Percentiles rank a stretch among this genome's conserved stretches.
Evolutionary conservation across 2,113 vertebrate genomes (phyloP).

Genomic region (Carassius auratus): DNA sequence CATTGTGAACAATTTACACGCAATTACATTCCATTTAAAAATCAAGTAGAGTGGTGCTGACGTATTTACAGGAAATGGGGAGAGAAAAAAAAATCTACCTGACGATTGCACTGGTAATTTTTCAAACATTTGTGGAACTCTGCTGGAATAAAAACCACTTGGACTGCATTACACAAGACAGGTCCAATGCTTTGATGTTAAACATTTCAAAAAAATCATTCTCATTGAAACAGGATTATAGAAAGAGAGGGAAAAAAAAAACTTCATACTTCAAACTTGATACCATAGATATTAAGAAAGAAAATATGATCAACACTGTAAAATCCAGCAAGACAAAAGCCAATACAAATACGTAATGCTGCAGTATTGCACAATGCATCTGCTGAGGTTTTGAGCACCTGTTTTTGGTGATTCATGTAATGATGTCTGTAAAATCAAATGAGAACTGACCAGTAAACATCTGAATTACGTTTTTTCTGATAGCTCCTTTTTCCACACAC

Average conservation of each 20-base stretch:
- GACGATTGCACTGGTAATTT: constrained; percentile 74
- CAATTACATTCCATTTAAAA: constrained; percentile 95
- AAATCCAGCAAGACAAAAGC: constrained; percentile 93
- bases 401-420: constrained; percentile 63
- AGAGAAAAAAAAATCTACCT: constrained; percentile 82
- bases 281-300: constrained; percentile 94
- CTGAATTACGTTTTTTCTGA: constrained; percentile 2
- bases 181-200: constrained; percentile 90
- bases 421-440: constrained; percentile 4
- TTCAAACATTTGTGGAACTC: constrained; percentile 52
- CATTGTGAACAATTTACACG: constrained; percentile 87
- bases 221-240: constrained; percentile 91
- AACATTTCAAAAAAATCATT: constrained; percentile 86
- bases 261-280: constrained; percentile 84
- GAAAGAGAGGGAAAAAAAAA: constrained; percentile 82
- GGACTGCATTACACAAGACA: constrained; percentile 85
- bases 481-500: constrained; percentile 51
- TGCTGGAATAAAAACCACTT: constrained; percentile 28
- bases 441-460: constrained; percentile 59
- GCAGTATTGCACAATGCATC: constrained; percentile 69
- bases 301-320: constrained; percentile 97
- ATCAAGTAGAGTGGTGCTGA: constrained; percentile 91
- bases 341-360: constrained; percentile 99
- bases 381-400: constrained; percentile 94
- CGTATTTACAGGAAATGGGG: constrained; percentile 83